Percentiles rank a stretch among this genome's conserved stretches.
Evolutionary conservation across 2,797 vertebrate genomes (phyloP).

Genomic region (Notolepis coatsorum): DNA sequence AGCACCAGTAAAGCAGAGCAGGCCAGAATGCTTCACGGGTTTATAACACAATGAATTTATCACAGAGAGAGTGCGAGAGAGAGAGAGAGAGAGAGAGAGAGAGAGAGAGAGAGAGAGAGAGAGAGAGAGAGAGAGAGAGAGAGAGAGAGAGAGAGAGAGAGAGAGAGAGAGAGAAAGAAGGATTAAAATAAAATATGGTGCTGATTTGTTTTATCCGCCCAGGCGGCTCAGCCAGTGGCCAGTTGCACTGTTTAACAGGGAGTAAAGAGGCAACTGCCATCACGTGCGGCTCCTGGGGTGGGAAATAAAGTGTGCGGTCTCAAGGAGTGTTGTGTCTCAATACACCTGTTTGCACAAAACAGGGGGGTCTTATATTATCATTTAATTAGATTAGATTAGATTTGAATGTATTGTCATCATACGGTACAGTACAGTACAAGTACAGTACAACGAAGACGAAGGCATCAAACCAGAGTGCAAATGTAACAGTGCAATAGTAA

Average conservation of each 20-base stretch:
- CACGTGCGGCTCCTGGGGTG: constrained; percentile 31
- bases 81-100: not conserved
- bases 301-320: constrained; percentile 39
- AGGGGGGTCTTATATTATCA: too few relatives aligned
- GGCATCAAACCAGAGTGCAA: too few relatives aligned
- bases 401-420: too few relatives aligned
- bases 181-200: constrained; percentile 23
- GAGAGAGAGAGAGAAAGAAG: not conserved
- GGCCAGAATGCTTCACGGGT: constrained; percentile 67
- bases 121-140: constrained; percentile 17
- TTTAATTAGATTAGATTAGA: too few relatives aligned
- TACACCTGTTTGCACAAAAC: constrained; percentile 28
- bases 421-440: too few relatives aligned
- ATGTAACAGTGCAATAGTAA: too few relatives aligned
- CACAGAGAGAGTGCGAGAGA: constrained; percentile 45
- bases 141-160: not conserved
- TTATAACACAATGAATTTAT: constrained; percentile 74
- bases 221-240: constrained; percentile 36
- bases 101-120: constrained; percentile 5
- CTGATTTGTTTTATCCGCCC: constrained; percentile 69
- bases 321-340: constrained; percentile 29
- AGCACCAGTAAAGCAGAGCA: constrained; percentile 66
- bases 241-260: constrained; percentile 25
- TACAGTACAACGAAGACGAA: too few relatives aligned
- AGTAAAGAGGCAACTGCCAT: constrained; percentile 44